A percentile compares a stretch with the other conserved stretches of the same genome.
phyloP scores from a whole-genome alignment of 2,888 invertebrate species.

The Teleiodes luculella region DNA sequence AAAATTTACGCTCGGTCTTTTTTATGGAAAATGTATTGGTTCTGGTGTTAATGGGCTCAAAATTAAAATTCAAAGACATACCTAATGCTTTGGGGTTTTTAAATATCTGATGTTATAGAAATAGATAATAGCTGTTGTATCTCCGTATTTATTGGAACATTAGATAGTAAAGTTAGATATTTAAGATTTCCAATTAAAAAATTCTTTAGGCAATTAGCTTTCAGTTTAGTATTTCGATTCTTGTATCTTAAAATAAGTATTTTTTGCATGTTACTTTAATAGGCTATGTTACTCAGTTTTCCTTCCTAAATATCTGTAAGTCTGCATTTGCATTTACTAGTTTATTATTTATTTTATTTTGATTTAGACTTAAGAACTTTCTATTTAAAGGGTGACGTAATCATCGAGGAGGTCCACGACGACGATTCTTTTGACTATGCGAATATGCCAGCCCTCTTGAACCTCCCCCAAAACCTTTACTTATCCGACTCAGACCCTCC shows the following conservation, averaged over 20 bases:
- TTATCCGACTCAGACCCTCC: slow-evolving; percentile 68
- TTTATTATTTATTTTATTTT: slow-evolving; percentile 39
- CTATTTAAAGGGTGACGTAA: slow-evolving; percentile 77
- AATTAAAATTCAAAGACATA: no score
- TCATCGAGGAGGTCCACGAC: slow-evolving; percentile 74
- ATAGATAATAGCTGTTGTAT: no score
- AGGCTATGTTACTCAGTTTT: slow-evolving; percentile 18
- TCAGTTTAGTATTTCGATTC: not conserved
- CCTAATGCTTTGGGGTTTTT: no score
- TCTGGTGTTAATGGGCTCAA: no score
- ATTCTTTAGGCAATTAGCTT: no score
- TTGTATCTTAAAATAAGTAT: not conserved
- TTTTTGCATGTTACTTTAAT: slow-evolving; percentile 12
- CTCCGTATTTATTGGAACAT: no score
- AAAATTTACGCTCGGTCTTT: no score
- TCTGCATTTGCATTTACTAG: slow-evolving; percentile 71
- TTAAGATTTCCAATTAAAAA: no score
- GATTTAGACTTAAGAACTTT: slow-evolving; percentile 69
- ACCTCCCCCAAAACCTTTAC: slow-evolving; percentile 54
- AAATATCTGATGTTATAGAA: no score
- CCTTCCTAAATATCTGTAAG: slow-evolving; percentile 34
- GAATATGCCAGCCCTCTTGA: slow-evolving; percentile 68
- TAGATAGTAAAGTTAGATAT: no score
- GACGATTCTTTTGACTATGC: slow-evolving; percentile 67
- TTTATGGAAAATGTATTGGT: no score